A percentile compares a stretch with the other conserved stretches of the same genome.
phyloP scores from a whole-genome alignment of 2,888 invertebrate genomes.

The Mylabris sibirica region DNA sequence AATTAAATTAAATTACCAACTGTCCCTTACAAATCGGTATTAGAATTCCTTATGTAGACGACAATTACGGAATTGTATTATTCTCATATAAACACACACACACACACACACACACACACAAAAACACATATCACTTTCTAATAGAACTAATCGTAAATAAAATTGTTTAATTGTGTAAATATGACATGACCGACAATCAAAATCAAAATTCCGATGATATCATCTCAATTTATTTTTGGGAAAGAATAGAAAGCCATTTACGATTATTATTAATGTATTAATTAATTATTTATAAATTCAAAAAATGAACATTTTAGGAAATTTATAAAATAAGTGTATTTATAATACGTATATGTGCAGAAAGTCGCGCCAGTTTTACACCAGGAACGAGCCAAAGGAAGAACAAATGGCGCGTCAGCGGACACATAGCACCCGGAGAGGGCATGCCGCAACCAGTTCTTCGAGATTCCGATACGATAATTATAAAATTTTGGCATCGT shows the following conservation, averaged over 20 bases:
- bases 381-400: constrained; percentile 26
- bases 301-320: background rate
- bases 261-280: background rate
- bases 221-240: constrained; percentile 14
- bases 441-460: constrained; percentile 55
- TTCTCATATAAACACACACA: constrained; percentile 44
- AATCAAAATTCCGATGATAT: background rate
- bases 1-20: constrained; percentile 21
- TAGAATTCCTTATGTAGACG: constrained; percentile 40
- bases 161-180: constrained; percentile 32
- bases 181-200: constrained; percentile 6
- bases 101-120: constrained; percentile 40
- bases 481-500: constrained; percentile 58
- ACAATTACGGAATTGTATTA: constrained; percentile 30
- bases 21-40: constrained; percentile 2
- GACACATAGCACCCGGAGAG: constrained; percentile 50
- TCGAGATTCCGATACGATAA: constrained; percentile 59
- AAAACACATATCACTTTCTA: constrained; percentile 50
- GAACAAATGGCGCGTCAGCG: constrained; percentile 56
- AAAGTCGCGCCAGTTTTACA: constrained; percentile 46
- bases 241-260: background rate
- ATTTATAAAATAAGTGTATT: no score
- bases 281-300: background rate
- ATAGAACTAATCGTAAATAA: constrained; percentile 52
- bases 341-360: constrained; percentile 40